Evolutionary conservation across 92 coral and sea anemone species (phyloP), one percentile per base, ranked within the genome.

Genomic region (Zoanthus sansibaricus): DNA sequence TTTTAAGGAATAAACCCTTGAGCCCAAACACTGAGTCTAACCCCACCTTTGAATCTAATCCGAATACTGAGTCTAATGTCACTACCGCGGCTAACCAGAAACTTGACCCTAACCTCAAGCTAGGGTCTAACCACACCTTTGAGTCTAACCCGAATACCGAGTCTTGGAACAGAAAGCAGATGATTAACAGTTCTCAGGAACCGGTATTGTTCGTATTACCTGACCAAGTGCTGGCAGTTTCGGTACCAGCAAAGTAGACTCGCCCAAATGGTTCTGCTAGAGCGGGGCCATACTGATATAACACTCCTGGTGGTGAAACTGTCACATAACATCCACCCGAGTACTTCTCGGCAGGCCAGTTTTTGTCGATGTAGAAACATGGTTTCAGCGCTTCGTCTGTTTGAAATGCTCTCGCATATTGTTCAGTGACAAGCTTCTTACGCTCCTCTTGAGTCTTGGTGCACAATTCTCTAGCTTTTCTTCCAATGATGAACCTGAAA

Each of bases 321-420:
- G 98, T 92, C 25, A 91, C 99, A 88, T 97, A 97, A 72, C 99
- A 97, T 0, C 99, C 99, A 47, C 99, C 98, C 30, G 99, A 97
- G 71, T 93, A 97, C 73, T 95, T 97, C 91, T 97, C 99, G 30
- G 99, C 99, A 4, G 95, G 99, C 99, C 99, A 97, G 91, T 97
- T 97, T 77, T 93, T 97, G 90, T 97, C 99, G 14, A 97, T 78
- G 66, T 97, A 97, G 71, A 93, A 91, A 69, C 91, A 88, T 10
- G 99, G 99, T 58, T 93, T 91, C 71, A 93, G 91, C 7, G 99
- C 99, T 76, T 97, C 95, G 67, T 93, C 92, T 6, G 88, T 90
- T 77, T 92, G 86, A 78, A 95, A 93, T 13, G 93, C 94, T 83
- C 89, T 92, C 9, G 99, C 94, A 88, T 97, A 97, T 82, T 95